These are phyloP conservation scores for Ophion costatus DNA, from an alignment of 2,888 invertebrate species.

Conservation along the genomic window DNA sequence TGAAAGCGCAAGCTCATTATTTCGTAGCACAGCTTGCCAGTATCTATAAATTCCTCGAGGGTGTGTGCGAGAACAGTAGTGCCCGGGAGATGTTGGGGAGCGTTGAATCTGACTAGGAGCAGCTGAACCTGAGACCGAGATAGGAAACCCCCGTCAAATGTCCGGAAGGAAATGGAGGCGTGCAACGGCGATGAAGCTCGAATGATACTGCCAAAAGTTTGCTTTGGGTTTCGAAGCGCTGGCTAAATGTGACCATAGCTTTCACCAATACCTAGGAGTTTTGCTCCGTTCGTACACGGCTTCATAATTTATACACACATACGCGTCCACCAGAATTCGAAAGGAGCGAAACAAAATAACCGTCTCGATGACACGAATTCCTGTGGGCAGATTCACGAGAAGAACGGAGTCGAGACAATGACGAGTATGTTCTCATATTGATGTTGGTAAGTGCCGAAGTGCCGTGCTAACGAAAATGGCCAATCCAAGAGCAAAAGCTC, in stretches of 20 bases:
- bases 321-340: neutral
- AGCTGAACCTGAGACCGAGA: conserved; percentile 34
- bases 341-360: neutral
- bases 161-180: conserved; percentile 33
- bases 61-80: conserved; percentile 24
- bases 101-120: conserved; percentile 33
- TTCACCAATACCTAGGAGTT: conserved; percentile 3
- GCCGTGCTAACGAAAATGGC: too few species aligned
- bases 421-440: too few species aligned
- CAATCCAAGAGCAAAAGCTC: too few species aligned
- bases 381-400: too few species aligned
- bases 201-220: conserved; percentile 52
- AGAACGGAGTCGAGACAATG: too few species aligned
- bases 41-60: conserved; percentile 53
- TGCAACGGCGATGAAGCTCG: conserved; percentile 28
- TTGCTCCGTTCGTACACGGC: neutral
- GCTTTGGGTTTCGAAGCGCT: conserved; percentile 36
- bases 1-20: conserved; percentile 51
- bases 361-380: too few species aligned
- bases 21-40: conserved; percentile 58
- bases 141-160: conserved; percentile 51
- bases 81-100: conserved; percentile 9
- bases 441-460: too few species aligned
- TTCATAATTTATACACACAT: neutral
- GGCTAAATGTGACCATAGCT: conserved; percentile 45